Percentiles rank a stretch among this genome's conserved stretches.
phyloP scores from a whole-genome alignment of 2,797 vertebrate genomes.

The Macroramphosus scolopax region DNA sequence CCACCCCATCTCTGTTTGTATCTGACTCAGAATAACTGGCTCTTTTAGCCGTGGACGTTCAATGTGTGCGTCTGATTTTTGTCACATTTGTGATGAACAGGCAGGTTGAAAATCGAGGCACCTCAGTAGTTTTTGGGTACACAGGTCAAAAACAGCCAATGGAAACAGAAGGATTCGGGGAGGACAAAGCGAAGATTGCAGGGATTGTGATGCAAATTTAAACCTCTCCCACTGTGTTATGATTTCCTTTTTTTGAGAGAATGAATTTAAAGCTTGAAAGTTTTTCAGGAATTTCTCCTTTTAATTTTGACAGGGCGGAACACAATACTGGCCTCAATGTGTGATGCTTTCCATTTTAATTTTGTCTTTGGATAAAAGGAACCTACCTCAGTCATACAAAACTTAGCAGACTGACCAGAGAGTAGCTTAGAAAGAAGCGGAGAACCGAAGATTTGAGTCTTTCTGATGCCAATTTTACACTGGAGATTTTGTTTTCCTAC shows the following conservation, averaged over 20 bases:
- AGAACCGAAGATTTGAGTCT: constrained; percentile 48
- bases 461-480: constrained; percentile 72
- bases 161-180: constrained; percentile 21
- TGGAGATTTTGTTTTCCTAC: constrained; percentile 64
- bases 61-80: constrained; percentile 51
- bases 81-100: constrained; percentile 60
- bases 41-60: constrained; percentile 61
- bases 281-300: constrained; percentile 62
- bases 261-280: constrained; percentile 59
- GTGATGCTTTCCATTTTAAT: constrained; percentile 62
- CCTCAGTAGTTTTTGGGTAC: constrained; percentile 49
- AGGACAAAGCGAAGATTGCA: constrained; percentile 40
- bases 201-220: constrained; percentile 56
- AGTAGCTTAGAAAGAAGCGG: constrained; percentile 54
- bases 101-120: constrained; percentile 47
- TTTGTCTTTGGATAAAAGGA: constrained; percentile 76
- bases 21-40: constrained; percentile 65
- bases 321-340: constrained; percentile 53
- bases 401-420: constrained; percentile 76
- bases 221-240: constrained; percentile 41
- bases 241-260: constrained; percentile 55
- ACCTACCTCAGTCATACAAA: constrained; percentile 84
- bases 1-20: too few relatives aligned
- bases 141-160: constrained; percentile 14
- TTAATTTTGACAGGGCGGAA: constrained; percentile 61